phyloP scores from a whole-genome alignment of 30 jellyfish, hydroid and myxozoan species.

The Hydractinia symbiolongicarpus region DNA sequence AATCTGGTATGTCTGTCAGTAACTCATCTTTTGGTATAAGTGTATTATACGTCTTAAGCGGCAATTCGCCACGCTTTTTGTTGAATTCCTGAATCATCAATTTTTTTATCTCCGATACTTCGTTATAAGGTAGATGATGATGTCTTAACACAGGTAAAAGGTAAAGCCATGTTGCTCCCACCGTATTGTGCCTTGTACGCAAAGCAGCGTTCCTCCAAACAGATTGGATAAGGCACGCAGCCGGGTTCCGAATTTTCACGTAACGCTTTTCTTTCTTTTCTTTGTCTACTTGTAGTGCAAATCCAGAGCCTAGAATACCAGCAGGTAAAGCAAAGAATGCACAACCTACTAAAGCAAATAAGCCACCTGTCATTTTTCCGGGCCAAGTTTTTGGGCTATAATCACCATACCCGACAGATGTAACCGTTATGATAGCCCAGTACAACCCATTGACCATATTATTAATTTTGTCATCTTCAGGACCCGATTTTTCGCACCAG shows the following conservation, averaged over 20 bases:
- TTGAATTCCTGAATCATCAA: not conserved
- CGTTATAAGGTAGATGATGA: not conserved
- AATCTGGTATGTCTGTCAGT: too few species aligned
- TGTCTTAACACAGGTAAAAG: constrained; percentile 6
- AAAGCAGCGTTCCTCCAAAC: constrained; percentile 26
- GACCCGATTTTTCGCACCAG: constrained; percentile 5
- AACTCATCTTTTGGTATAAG: too few species aligned
- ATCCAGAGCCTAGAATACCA: constrained; percentile 31
- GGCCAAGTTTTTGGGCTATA: constrained; percentile 30
- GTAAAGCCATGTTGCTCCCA: constrained; percentile 22
- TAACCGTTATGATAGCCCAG: constrained; percentile 81
- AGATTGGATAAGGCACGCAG: constrained; percentile 17
- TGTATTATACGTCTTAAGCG: too few species aligned
- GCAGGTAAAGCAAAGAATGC: constrained; percentile 38
- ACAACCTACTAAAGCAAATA: constrained; percentile 31
- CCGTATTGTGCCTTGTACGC: not conserved
- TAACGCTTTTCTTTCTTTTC: constrained; percentile 8
- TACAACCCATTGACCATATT: constrained; percentile 81
- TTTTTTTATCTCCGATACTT: not conserved
- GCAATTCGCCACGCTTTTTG: not conserved
- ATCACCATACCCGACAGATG: constrained; percentile 32
- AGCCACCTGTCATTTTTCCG: constrained; percentile 17
- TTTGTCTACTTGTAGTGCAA: constrained; percentile 28
- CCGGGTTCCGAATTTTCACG: constrained; percentile 24
- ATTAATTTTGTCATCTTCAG: constrained; percentile 53